Conservation (phyloP, 2,113 vertebrate genomes). For the Ammodramus savannarum region DNA sequence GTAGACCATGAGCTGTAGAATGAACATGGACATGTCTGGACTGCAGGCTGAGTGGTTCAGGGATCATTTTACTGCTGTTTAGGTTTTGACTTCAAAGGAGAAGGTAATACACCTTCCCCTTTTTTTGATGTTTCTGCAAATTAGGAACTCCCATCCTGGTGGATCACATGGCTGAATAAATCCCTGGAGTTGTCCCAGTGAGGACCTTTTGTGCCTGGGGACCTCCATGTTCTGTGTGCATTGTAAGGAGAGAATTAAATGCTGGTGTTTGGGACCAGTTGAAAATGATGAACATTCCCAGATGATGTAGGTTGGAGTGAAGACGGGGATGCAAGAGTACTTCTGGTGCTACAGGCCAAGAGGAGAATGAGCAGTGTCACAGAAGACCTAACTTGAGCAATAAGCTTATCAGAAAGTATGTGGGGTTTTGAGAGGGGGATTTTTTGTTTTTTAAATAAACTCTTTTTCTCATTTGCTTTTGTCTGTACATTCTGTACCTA, state of each 20-base stretch:
- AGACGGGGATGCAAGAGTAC: background rate
- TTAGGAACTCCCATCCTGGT: background rate
- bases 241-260: background rate
- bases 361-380: background rate
- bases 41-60: background rate
- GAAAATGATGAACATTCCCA: background rate
- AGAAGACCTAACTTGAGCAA: background rate
- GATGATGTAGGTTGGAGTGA: background rate
- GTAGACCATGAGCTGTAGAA: background rate
- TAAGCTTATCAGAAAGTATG: background rate
- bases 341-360: background rate
- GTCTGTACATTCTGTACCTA: background rate
- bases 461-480: background rate
- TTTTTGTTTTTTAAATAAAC: slow-evolving; percentile 30
- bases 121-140: background rate
- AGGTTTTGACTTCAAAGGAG: background rate
- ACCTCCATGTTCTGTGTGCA: background rate
- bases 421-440: background rate
- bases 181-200: background rate
- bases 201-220: background rate
- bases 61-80: background rate
- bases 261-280: background rate
- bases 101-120: background rate
- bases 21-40: background rate
- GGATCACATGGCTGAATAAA: background rate